Conservation (phyloP, 2,113 vertebrate genomes). For the Daphoenositta chrysoptera region DNA sequence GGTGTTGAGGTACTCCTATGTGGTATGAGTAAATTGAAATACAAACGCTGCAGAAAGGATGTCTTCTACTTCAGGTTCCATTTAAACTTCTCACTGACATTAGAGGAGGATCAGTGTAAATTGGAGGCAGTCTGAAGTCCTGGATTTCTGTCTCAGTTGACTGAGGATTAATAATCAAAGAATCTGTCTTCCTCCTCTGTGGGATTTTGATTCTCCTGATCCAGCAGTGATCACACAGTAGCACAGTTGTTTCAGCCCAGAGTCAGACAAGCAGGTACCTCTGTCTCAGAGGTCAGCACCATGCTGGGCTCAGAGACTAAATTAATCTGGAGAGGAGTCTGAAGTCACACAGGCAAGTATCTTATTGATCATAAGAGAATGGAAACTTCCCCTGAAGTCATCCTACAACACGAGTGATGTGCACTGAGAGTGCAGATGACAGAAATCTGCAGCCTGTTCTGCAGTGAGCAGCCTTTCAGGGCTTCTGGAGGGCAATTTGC, state of each 20-base stretch:
- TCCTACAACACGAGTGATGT: background rate
- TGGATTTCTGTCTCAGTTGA: background rate
- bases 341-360: background rate
- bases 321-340: background rate
- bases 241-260: background rate
- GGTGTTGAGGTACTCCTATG: too few species aligned
- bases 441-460: background rate
- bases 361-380: background rate
- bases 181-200: background rate
- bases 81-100: background rate
- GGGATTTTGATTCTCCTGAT: background rate
- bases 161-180: background rate
- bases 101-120: background rate
- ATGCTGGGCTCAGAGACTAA: background rate
- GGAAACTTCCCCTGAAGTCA: background rate
- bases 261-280: background rate
- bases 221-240: background rate
- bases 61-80: background rate
- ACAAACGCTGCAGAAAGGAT: background rate
- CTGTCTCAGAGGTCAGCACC: background rate
- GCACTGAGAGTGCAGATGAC: background rate
- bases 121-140: background rate
- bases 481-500: background rate
- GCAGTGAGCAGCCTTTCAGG: background rate
- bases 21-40: background rate